phyloP scores from a whole-genome alignment of 2,113 vertebrate genomes.

The Camelus dromedarius region DNA sequence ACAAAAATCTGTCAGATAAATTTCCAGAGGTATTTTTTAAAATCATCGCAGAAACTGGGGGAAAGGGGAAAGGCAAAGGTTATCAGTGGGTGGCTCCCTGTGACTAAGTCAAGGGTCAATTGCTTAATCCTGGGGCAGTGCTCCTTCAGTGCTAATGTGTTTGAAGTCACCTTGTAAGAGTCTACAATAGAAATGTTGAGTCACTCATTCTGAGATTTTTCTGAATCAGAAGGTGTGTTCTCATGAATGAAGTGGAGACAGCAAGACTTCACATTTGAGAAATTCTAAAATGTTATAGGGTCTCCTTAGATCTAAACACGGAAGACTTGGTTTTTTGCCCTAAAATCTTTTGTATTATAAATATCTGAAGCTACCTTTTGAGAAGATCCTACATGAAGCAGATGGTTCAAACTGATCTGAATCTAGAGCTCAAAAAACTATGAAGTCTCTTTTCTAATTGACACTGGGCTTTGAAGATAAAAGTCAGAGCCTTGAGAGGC shows the following conservation, averaged over 20 bases:
- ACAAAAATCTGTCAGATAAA: not conserved
- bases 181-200: not conserved
- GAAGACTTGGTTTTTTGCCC: not conserved
- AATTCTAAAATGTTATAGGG: not conserved
- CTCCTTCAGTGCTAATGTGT: not conserved
- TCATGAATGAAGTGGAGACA: not conserved
- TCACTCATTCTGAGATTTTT: not conserved
- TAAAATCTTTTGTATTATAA: constrained; percentile 35
- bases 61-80: constrained; percentile 42
- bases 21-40: not conserved
- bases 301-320: not conserved
- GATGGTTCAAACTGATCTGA: not conserved
- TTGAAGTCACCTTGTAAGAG: not conserved
- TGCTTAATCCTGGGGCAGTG: not conserved
- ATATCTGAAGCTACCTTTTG: constrained; percentile 5
- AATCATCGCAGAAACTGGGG: not conserved
- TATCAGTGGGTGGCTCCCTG: constrained; percentile 1
- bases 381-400: constrained; percentile 43
- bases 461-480: constrained; percentile 64
- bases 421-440: not conserved
- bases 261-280: not conserved
- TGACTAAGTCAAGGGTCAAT: not conserved
- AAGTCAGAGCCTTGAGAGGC: not conserved
- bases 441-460: constrained; percentile 7
- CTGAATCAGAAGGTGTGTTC: not conserved